Percentiles rank a stretch among this genome's conserved stretches.
Conservation (phyloP, 2,113 vertebrate species). For the Talpa occidentalis region DNA sequence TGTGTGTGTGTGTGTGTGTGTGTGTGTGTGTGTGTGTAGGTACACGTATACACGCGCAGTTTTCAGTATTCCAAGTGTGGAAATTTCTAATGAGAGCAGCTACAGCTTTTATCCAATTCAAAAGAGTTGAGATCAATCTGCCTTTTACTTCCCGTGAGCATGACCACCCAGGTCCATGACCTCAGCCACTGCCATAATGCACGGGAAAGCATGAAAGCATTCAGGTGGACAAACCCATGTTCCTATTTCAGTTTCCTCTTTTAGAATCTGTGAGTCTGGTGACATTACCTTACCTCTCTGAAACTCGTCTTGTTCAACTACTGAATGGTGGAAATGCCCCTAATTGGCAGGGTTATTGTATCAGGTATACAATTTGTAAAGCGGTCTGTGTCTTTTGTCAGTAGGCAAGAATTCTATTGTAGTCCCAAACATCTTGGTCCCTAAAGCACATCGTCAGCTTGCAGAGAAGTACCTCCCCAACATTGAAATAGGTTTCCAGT, state of each 20-base stretch:
- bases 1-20: too few species aligned
- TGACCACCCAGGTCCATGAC: neutral
- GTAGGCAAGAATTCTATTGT: neutral
- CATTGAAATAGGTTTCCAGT: slow-evolving; percentile 4
- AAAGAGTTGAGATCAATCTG: neutral
- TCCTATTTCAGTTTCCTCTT: neutral
- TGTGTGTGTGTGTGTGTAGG: neutral
- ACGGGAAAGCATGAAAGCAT: neutral
- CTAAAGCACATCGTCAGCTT: neutral
- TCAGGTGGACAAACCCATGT: neutral
- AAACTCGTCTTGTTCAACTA: neutral
- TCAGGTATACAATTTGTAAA: neutral
- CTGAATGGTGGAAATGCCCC: neutral
- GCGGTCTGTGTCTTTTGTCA: neutral
- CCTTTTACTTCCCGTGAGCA: neutral
- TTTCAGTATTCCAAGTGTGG: neutral
- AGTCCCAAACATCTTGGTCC: neutral
- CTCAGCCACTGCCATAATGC: neutral
- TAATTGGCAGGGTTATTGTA: neutral
- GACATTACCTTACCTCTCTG: neutral
- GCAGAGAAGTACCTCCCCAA: neutral
- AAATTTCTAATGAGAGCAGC: neutral
- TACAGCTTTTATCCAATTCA: neutral
- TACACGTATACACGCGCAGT: accelerated
- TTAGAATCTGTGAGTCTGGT: neutral